Evolutionary conservation across 2,113 vertebrate genomes (phyloP), one percentile per base, ranked within the genome.

Genomic region (Oncorhynchus keta): DNA sequence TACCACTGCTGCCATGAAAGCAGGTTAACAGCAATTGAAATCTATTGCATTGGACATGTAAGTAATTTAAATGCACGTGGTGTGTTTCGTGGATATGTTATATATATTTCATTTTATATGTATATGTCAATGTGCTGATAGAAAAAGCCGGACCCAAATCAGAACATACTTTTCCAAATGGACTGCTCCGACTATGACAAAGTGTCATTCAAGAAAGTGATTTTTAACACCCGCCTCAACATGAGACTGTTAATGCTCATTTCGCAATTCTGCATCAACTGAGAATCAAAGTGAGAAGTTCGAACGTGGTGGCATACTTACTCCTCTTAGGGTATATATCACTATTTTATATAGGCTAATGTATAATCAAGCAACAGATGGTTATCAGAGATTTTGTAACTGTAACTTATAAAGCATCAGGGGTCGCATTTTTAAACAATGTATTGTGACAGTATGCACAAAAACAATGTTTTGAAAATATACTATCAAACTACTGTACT

Each of bases 161-260:
- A 32, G 14, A 5, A 32, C 5, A 20, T 48, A 86, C 86, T 86
- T 89, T 87, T 90, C 78, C 82, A 79, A 92, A 93, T 93, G 93
- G 93, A 90, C 89, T 93, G 79, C 83, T 91, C 93, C 92, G 77
- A 66, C 74, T 89, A 85, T 89, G 88, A 92, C 87, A 89, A 88
- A 91, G 89, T 92, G 91, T 90, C 91, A 91, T 91, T 92, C 88
- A 91, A 89, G 85, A 91, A 84, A 85, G 84, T 84, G 68, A 74
- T 81, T 73, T 73, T 79, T 59, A 74, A 71, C 74, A 77, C 72
- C 35, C 64, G 28, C 39, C 11, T 65, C 49, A 48, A 79, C 77
- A 81, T 55, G 16, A 55, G 51, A 1, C 13, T 18, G 51, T 16
- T 18, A 55, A 5, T 14, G 16, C 16, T 55, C 1, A 18, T 18